A percentile compares a stretch with the other conserved stretches of the same genome.
phyloP scores from a whole-genome alignment of 2,113 vertebrate genomes.

The Conger conger region DNA sequence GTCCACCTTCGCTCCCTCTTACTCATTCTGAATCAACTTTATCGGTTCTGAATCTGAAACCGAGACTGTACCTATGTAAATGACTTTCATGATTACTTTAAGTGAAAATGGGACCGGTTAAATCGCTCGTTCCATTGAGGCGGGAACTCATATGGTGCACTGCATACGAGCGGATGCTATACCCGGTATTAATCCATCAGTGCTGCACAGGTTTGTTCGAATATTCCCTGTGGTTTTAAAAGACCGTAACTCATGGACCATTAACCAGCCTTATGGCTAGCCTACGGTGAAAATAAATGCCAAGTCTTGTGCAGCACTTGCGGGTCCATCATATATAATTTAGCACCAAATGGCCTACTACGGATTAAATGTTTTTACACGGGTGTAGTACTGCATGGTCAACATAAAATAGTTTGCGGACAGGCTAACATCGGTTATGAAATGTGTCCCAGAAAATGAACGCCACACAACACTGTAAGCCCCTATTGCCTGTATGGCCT shows the following conservation, averaged over 20 bases:
- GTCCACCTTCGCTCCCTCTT: neutral
- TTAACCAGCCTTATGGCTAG: neutral
- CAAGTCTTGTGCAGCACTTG: neutral
- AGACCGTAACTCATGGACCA: neutral
- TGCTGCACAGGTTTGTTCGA: neutral
- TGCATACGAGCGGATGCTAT: neutral
- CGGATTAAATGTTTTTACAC: neutral
- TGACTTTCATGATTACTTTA: neutral
- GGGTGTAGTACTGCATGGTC: neutral
- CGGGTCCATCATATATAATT: neutral
- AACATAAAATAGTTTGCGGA: no score
- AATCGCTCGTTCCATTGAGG: neutral
- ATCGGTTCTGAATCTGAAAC: slow-evolving; percentile 2
- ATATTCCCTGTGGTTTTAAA: neutral
- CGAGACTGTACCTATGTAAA: neutral
- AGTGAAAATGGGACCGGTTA: neutral
- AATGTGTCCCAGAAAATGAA: neutral
- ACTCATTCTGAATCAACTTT: neutral
- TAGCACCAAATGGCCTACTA: neutral
- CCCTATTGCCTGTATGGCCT: neutral
- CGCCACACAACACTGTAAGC: neutral
- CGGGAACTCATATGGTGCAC: neutral
- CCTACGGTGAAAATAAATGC: neutral
- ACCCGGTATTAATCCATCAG: neutral
- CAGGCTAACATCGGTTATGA: no score